phyloP scores from a whole-genome alignment of 2,888 invertebrate genomes.

The Perdita meconis region DNA sequence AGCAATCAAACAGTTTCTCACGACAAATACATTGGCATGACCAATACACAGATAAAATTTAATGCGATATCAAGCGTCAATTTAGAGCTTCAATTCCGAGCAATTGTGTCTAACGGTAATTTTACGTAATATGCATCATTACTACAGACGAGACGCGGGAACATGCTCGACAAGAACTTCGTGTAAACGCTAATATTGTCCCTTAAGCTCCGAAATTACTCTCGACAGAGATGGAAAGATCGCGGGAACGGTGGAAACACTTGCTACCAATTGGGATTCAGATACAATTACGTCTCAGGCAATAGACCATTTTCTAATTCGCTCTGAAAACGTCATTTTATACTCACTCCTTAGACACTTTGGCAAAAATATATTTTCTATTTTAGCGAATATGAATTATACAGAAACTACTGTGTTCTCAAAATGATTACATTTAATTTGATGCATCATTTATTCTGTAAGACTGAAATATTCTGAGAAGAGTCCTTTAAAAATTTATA shows the following conservation, averaged over 20 bases:
- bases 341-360: too few species aligned
- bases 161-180: slow-evolving; percentile 45
- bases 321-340: background rate
- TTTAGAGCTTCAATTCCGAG: slow-evolving; percentile 43
- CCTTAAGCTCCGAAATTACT: slow-evolving; percentile 48
- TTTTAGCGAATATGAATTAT: too few species aligned
- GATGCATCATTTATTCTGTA: too few species aligned
- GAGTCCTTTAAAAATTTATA: too few species aligned
- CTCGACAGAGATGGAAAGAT: slow-evolving; percentile 8
- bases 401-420: too few species aligned
- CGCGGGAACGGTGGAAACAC: slow-evolving; percentile 7
- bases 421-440: too few species aligned
- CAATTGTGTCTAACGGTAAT: slow-evolving; percentile 58
- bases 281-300: background rate
- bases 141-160: slow-evolving; percentile 35
- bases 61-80: slow-evolving; percentile 36
- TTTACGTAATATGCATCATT: slow-evolving; percentile 54
- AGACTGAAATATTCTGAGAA: too few species aligned
- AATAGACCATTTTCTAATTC: background rate
- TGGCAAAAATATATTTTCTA: too few species aligned
- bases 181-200: slow-evolving; percentile 57
- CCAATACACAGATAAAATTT: slow-evolving; percentile 36
- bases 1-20: slow-evolving; percentile 24
- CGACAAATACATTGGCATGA: background rate
- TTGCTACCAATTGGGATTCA: slow-evolving; percentile 16